A percentile compares a stretch with the other conserved stretches of the same genome.
Conservation (phyloP, 2,113 vertebrate genomes). For the Todiramphus saurophagus region DNA sequence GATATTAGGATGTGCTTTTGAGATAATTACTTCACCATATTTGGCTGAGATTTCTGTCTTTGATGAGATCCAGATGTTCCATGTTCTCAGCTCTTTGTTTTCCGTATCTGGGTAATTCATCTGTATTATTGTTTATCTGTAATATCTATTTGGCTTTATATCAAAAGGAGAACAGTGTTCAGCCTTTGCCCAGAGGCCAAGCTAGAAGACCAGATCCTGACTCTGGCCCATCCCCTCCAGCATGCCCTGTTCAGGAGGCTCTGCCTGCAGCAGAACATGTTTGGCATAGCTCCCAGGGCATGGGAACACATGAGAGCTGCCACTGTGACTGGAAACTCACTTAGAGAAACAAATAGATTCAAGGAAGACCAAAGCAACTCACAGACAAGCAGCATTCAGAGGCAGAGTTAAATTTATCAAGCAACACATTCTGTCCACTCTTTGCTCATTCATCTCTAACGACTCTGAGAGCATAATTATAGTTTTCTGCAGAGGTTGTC, state of each 20-base stretch:
- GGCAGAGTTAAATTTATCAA: slow-evolving; percentile 32
- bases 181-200: background rate
- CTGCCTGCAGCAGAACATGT: background rate
- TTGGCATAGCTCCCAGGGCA: background rate
- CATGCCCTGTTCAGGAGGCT: background rate
- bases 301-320: slow-evolving; percentile 17
- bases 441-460: slow-evolving; percentile 20
- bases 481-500: background rate
- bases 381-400: background rate
- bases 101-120: background rate
- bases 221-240: background rate
- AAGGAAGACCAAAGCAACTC: slow-evolving; percentile 24
- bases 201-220: background rate
- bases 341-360: background rate
- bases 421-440: slow-evolving; percentile 24
- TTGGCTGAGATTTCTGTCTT: background rate
- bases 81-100: background rate
- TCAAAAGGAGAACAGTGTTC: background rate
- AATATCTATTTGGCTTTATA: background rate
- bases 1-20: background rate
- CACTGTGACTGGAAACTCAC: background rate
- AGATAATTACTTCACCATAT: background rate
- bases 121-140: background rate
- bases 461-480: background rate
- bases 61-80: background rate